Percentiles rank a stretch among this genome's conserved stretches.
Evolutionary conservation across 2,888 invertebrate genomes (phyloP).

Genomic region (Cryptophagus acutangulus): DNA sequence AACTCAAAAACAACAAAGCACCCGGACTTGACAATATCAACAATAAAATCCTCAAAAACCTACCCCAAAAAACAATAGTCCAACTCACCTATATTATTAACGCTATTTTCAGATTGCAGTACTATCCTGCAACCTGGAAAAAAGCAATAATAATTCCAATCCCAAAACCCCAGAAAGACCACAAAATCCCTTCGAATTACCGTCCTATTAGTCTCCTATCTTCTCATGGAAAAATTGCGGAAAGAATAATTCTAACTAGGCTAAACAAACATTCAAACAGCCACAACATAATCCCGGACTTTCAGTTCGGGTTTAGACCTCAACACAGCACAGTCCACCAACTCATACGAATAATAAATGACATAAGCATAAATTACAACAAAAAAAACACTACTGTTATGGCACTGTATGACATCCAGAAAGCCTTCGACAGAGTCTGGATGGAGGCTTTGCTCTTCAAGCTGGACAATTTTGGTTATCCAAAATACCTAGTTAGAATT

Average conservation of each 20-base stretch:
- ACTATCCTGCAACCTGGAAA: constrained; percentile 27
- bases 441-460: constrained; percentile 29
- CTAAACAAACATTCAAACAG: constrained; percentile 11
- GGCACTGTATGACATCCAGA: constrained; percentile 10
- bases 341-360: constrained; percentile 25
- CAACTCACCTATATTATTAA: constrained; percentile 27
- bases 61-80: constrained; percentile 26
- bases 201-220: constrained; percentile 23
- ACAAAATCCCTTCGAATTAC: constrained; percentile 14
- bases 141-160: constrained; percentile 24
- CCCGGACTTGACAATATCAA: constrained; percentile 18
- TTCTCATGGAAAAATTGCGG: constrained; percentile 17
- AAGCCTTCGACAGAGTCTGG: constrained; percentile 20
- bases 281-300: constrained; percentile 11
- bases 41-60: constrained; percentile 24
- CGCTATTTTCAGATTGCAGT: constrained; percentile 16
- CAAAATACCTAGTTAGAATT: constrained; percentile 21
- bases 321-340: constrained; percentile 33
- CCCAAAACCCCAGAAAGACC: constrained; percentile 20
- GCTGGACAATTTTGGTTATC: constrained; percentile 24
- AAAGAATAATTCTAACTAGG: constrained; percentile 17
- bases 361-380: constrained; percentile 27
- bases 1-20: constrained; percentile 20
- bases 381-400: constrained; percentile 27
- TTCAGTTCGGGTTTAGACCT: constrained; percentile 33